Evolutionary conservation across 2,113 vertebrate genomes (phyloP).

Genomic region (Nothocercus julius): DNA sequence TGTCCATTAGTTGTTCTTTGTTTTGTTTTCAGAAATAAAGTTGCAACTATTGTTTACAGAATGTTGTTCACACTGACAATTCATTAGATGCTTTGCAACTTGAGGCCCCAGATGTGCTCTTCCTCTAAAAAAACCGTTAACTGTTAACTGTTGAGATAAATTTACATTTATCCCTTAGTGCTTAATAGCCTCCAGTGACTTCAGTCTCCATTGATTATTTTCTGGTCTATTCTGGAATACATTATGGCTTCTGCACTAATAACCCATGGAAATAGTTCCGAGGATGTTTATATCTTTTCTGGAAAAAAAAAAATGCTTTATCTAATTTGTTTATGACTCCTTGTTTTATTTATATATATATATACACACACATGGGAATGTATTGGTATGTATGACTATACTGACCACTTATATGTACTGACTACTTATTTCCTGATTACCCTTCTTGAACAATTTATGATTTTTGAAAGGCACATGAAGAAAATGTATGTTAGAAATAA

Average conservation of each 20-base stretch:
- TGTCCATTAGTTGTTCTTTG: background rate
- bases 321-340: background rate
- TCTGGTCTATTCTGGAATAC: background rate
- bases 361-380: too few species aligned
- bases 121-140: background rate
- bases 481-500: background rate
- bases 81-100: background rate
- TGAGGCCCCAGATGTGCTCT: background rate
- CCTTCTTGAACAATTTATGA: background rate
- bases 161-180: fast-evolving
- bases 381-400: too few species aligned
- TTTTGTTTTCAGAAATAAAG: background rate
- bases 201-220: background rate
- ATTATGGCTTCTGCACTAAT: background rate
- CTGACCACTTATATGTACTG: background rate
- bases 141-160: background rate
- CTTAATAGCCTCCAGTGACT: background rate
- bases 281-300: background rate
- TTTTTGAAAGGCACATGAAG: background rate
- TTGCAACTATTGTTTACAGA: background rate
- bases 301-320: background rate
- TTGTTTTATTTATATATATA: background rate
- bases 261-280: background rate
- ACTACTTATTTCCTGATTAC: background rate
- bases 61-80: background rate